Evolutionary conservation across 2,888 invertebrate genomes (phyloP).

Genomic region (Pheosia gnoma): DNA sequence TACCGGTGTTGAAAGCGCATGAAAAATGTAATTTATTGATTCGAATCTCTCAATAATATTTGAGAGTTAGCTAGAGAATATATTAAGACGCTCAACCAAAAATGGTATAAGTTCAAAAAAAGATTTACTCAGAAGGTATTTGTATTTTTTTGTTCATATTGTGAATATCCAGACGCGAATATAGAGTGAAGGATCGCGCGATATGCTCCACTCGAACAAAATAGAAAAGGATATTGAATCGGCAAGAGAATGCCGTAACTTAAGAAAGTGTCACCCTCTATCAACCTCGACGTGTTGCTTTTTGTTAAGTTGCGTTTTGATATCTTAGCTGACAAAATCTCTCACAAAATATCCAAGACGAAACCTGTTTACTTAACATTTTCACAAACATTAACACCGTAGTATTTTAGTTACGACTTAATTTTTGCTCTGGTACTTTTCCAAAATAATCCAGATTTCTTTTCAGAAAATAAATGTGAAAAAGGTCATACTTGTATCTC

Average conservation of each 20-base stretch:
- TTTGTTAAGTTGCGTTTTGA: constrained; percentile 35
- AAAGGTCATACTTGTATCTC: constrained; percentile 75
- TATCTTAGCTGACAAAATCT: constrained; percentile 36
- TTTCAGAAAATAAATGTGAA: constrained; percentile 49
- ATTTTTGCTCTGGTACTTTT: constrained; percentile 29
- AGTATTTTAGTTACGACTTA: constrained; percentile 24
- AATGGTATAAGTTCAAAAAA: constrained; percentile 4
- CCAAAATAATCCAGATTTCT: constrained; percentile 25
- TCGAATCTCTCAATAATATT: background rate
- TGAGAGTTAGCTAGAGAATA: background rate
- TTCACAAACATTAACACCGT: constrained; percentile 25
- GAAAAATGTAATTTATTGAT: constrained; percentile 18
- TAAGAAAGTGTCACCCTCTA: constrained; percentile 60
- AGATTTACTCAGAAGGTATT: constrained; percentile 13
- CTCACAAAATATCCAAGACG: constrained; percentile 8
- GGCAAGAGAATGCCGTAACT: constrained; percentile 58
- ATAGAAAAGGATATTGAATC: constrained; percentile 76
- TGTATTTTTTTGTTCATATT: constrained; percentile 35
- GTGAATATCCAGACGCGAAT: constrained; percentile 49
- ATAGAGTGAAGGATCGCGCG: constrained; percentile 45
- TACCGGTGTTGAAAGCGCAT: constrained; percentile 16
- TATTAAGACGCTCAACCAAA: background rate
- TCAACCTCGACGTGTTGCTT: constrained; percentile 62
- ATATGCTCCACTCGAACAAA: constrained; percentile 61
- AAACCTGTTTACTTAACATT: constrained; percentile 16